Evolutionary conservation across 2,113 vertebrate genomes (phyloP), one percentile per base, ranked within the genome.

Genomic region (Gymnarchus niloticus): DNA sequence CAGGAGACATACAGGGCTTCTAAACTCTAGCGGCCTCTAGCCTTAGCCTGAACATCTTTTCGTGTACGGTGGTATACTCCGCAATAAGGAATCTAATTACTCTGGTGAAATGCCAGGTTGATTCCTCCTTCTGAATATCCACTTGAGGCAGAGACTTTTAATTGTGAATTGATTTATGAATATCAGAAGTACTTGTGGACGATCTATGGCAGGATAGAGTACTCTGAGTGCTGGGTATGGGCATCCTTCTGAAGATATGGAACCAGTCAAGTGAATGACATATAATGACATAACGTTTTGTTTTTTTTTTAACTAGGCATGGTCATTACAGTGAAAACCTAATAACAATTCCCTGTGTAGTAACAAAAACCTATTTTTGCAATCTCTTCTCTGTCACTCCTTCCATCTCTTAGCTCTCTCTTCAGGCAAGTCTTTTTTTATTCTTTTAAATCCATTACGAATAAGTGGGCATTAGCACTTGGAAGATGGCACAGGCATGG

Each of bases 241-340:
- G 65, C 65, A 33, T 73, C 33, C 65, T 41, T 17, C 6, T 41
- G 65, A 33, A 73, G 14, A 73, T 37, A 41, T 37, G 19, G 65
- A 73, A 73, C 41, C 65, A 73, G 33, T 73, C 65, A 73, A 37
- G 65, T 73, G 65, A 73, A 73, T 73, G 41, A 73, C 65, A 73
- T 73, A 73, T 17, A 73, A 33, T 73, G 65, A 73, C 65, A 73
- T 73, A 73, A 17, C 33, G 33, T 33, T 37, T 33, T 37, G 41
- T 73, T 73, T 41, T 73, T 73, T 54, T 65, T 73, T 73, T 73
- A 73, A 73, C 28, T 73, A 73, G 65, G 17, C 33, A 37, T 73
- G 33, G 33, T 33, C 33, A 41, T 73, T 73, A 73, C 33, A 41
- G 14, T 73, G 65, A 73, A 73, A 73, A 73, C 65, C 33, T 7